Conservation (phyloP, 2,888 invertebrate genomes). For the Leucoptera coffeella region DNA sequence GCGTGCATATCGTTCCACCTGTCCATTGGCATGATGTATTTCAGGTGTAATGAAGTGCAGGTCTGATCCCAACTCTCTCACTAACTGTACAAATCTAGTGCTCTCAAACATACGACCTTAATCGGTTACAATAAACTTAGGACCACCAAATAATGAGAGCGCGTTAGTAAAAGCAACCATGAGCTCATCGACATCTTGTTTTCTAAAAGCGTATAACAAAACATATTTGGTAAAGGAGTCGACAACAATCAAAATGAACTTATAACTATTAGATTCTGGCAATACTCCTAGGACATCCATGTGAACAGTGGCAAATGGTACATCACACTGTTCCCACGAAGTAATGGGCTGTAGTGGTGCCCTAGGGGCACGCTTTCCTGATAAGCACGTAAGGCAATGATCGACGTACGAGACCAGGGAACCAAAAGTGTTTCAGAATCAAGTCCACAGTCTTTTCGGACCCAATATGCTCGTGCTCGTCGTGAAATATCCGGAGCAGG, state of each 20-base stretch:
- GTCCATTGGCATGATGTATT: slow-evolving; percentile 9
- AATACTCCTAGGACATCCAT: slow-evolving; percentile 4
- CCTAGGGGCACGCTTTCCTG: slow-evolving; percentile 1
- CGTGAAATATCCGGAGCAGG: slow-evolving; percentile 4
- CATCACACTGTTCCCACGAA: slow-evolving; percentile 5
- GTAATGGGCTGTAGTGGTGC: slow-evolving; percentile 3
- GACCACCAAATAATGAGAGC: no score
- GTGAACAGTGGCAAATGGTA: no score
- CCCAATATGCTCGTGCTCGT: slow-evolving; percentile 5
- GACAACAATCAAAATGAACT: slow-evolving; percentile 3
- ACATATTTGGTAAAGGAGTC: slow-evolving; percentile 5
- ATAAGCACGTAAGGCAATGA: slow-evolving; percentile 2
- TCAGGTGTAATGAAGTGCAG: no score
- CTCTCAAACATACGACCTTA: slow-evolving; percentile 5
- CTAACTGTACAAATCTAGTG: slow-evolving; percentile 1
- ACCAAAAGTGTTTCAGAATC: slow-evolving; percentile 5
- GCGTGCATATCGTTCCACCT: slow-evolving; percentile 8
- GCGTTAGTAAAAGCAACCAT: no score
- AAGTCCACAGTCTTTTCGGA: slow-evolving; percentile 4
- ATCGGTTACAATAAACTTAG: slow-evolving; percentile 3
- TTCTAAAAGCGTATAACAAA: slow-evolving; percentile 1
- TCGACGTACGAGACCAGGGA: slow-evolving; percentile 3
- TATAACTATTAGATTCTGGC: slow-evolving; percentile 2
- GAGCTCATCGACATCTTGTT: slow-evolving; percentile 3
- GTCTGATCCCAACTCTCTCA: slow-evolving; percentile 4